Evolutionary conservation across 2,888 invertebrate species (phyloP), one percentile per base, ranked within the genome.

Genomic region (Poecilus cupreus): DNA sequence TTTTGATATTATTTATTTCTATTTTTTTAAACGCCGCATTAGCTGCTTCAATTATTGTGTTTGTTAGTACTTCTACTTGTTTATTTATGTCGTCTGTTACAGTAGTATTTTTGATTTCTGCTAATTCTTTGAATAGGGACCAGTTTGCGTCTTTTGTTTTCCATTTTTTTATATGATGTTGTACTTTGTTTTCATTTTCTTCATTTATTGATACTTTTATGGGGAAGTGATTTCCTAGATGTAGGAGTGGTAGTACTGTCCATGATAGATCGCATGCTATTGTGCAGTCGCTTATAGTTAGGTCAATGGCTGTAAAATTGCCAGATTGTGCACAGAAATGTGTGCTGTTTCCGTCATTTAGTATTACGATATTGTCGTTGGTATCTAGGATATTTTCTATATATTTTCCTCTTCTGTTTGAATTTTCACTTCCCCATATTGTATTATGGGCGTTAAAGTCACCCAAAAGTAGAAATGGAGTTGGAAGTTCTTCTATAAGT

Each of bases 361-460:
- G n/a, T 43, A 43, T 5, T 18, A 43, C 43, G 2, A 72, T 11
- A 16, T 72, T 72, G 46, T 72, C 43, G 10, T 72, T 43, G 1
- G 1, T 18, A 20, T 83, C 74, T 8, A 84, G 6, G 10, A 81
- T 74, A 3, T 51, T 11, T 82, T 83, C 83, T 2, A 84, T 60
- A 0, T 82, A 82, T 77, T 81, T 84, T 3, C 84, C 83, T 20
- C 81, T 49, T 5, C 8, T 3, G 11, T 83, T 83, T 3, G 20
- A 46, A 26, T 80, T 72, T 1, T 51, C 22, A 1, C 82, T 84
- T 84, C 49, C 74, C 74, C 74, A 74, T 46, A 74, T 10, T 5
- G 22, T 49, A 6, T 49, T 74, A 18, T 74, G 83, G 11, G 82
- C 83, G 16, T 85, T 84, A 18, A 83, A 83, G 13, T 85, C 84